phyloP scores from a whole-genome alignment of 2,113 vertebrate species.

The Lophochroa leadbeateri region DNA sequence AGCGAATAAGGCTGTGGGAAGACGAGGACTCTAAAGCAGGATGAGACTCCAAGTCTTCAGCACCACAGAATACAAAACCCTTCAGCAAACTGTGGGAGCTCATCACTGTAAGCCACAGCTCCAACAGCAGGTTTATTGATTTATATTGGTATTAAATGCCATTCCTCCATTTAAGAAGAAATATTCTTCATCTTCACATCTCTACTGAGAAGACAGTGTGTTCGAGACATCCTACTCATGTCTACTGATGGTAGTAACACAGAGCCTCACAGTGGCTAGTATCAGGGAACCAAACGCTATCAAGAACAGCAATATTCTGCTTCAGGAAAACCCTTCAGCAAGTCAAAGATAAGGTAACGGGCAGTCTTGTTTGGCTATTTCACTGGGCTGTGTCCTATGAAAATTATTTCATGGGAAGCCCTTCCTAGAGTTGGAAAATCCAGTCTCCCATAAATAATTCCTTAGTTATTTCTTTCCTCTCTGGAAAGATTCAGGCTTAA shows the following conservation, averaged over 20 bases:
- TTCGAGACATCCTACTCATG: background rate
- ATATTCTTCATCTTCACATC: background rate
- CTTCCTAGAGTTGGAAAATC: background rate
- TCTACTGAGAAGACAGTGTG: background rate
- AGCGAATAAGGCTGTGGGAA: background rate
- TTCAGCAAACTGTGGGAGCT: background rate
- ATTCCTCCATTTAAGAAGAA: background rate
- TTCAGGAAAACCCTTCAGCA: background rate
- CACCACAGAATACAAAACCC: background rate
- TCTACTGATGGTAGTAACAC: background rate
- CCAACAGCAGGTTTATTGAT: background rate
- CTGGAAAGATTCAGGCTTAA: background rate
- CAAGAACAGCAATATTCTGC: background rate
- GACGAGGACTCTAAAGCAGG: background rate
- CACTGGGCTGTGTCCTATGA: background rate
- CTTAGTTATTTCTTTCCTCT: background rate
- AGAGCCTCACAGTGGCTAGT: background rate
- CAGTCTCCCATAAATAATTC: background rate
- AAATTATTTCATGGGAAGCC: background rate
- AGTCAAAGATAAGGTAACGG: background rate
- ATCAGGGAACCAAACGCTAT: background rate
- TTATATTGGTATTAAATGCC: background rate
- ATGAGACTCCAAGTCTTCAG: background rate
- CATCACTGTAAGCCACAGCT: background rate
- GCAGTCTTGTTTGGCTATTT: background rate